phyloP scores from a whole-genome alignment of 2,888 invertebrate species.

The Pristionchus entomophagus region DNA sequence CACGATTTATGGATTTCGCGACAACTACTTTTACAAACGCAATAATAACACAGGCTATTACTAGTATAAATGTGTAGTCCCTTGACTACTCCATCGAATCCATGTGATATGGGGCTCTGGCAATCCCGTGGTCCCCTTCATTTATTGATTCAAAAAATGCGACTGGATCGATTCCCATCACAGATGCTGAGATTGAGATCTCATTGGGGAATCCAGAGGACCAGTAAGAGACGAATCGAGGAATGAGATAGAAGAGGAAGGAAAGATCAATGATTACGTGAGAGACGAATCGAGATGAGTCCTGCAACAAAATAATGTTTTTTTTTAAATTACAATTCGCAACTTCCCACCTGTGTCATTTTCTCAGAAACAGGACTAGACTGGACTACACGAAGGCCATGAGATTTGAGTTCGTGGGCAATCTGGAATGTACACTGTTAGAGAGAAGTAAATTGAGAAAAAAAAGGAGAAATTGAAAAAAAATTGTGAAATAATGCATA shows the following conservation, averaged over 20 bases:
- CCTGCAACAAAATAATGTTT: too few relatives aligned
- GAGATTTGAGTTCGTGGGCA: not conserved
- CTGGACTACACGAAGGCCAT: not conserved
- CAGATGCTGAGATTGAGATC: not conserved
- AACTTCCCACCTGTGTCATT: not conserved
- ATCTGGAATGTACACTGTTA: not conserved
- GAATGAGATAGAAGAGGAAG: not conserved
- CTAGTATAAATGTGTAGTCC: too few relatives aligned
- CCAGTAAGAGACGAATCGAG: not conserved
- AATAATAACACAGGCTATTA: too few relatives aligned
- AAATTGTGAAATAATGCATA: not conserved
- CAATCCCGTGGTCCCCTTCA: slow-evolving; percentile 1
- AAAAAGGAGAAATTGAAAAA: not conserved
- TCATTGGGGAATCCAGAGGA: not conserved
- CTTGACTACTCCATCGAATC: too few relatives aligned
- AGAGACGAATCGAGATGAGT: too few relatives aligned
- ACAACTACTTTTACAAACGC: not conserved
- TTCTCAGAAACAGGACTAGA: not conserved
- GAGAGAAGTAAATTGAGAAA: not conserved
- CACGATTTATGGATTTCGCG: too few relatives aligned
- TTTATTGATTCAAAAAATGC: too few relatives aligned
- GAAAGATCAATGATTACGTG: not conserved
- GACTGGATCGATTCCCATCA: slow-evolving; percentile 19
- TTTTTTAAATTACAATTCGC: not conserved
- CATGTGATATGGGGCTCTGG: not conserved